Conservation (phyloP, 2,113 vertebrate species). For the Actinemys pallida region DNA sequence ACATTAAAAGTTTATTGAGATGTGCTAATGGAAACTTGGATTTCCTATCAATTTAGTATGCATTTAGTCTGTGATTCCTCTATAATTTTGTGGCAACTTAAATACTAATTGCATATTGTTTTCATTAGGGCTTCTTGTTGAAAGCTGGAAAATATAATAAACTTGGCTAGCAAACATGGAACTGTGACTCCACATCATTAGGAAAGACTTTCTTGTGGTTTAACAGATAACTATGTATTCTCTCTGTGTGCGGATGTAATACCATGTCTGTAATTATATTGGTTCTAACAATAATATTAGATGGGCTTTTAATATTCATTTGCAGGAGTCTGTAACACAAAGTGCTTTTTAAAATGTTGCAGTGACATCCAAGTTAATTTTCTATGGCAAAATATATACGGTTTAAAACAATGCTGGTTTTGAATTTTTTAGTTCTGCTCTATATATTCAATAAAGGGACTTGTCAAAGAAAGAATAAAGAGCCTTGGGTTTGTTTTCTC, state of each 20-base stretch:
- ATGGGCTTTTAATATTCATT: slow-evolving; percentile 43
- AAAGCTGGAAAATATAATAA: slow-evolving; percentile 52
- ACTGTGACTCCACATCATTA: slow-evolving; percentile 23
- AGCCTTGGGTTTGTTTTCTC: background rate
- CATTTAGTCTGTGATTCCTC: slow-evolving; percentile 11
- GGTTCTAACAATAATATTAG: background rate
- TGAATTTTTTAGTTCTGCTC: background rate
- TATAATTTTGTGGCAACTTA: slow-evolving; percentile 23
- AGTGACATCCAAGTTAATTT: background rate
- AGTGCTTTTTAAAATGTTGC: slow-evolving; percentile 27
- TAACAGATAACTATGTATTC: slow-evolving; percentile 14
- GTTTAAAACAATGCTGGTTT: background rate
- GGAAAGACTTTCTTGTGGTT: slow-evolving; percentile 25
- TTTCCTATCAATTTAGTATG: slow-evolving; percentile 22
- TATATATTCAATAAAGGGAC: slow-evolving; percentile 16
- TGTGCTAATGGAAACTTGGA: background rate
- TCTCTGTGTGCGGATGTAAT: background rate
- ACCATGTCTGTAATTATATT: background rate
- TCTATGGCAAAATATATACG: background rate
- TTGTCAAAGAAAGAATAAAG: background rate
- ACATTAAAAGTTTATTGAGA: background rate
- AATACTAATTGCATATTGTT: slow-evolving; percentile 50
- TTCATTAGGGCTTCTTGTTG: slow-evolving; percentile 55
- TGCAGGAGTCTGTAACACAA: background rate
- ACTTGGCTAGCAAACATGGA: slow-evolving; percentile 44